Percentiles rank a stretch among this genome's conserved stretches.
Evolutionary conservation across 2,888 invertebrate genomes (phyloP).

Genomic region (Caenorhabditis panamensis): DNA sequence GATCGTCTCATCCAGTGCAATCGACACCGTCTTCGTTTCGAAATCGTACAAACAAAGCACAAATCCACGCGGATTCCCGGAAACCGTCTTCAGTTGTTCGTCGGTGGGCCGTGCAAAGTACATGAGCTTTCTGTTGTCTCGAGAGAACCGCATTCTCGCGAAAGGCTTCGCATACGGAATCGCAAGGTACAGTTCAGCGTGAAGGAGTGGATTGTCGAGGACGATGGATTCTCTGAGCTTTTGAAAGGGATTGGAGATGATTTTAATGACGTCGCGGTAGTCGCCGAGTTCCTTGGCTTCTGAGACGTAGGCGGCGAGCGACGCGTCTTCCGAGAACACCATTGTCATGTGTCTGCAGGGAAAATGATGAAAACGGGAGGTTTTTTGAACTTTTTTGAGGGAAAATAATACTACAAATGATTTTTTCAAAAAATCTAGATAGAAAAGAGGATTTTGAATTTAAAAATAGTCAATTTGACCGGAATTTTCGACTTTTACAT

Average conservation of each 20-base stretch:
- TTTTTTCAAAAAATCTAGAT: too few relatives aligned
- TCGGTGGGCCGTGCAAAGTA: slow-evolving; percentile 14
- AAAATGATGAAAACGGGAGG: too few relatives aligned
- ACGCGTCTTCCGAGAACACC: slow-evolving; percentile 11
- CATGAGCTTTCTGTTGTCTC: slow-evolving; percentile 17
- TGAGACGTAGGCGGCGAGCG: not conserved
- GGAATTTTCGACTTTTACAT: too few relatives aligned
- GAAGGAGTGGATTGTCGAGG: not conserved
- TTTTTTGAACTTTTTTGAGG: too few relatives aligned
- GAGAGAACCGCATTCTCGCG: not conserved
- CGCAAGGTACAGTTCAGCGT: not conserved
- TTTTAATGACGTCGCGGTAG: slow-evolving; percentile 7
- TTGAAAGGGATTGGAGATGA: not conserved
- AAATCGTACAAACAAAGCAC: slow-evolving; percentile 27
- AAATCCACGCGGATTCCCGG: not conserved
- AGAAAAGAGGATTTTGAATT: too few relatives aligned
- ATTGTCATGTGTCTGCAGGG: not conserved
- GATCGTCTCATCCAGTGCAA: slow-evolving; percentile 15
- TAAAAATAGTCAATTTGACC: too few relatives aligned
- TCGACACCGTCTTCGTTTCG: not conserved
- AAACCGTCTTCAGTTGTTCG: slow-evolving; percentile 3
- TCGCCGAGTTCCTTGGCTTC: slow-evolving; percentile 11
- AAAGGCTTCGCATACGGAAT: not conserved
- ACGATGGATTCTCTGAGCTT: not conserved
- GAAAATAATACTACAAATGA: too few relatives aligned